phyloP scores from a whole-genome alignment of 2,888 invertebrate genomes.

The Protophormia terraenovae region DNA sequence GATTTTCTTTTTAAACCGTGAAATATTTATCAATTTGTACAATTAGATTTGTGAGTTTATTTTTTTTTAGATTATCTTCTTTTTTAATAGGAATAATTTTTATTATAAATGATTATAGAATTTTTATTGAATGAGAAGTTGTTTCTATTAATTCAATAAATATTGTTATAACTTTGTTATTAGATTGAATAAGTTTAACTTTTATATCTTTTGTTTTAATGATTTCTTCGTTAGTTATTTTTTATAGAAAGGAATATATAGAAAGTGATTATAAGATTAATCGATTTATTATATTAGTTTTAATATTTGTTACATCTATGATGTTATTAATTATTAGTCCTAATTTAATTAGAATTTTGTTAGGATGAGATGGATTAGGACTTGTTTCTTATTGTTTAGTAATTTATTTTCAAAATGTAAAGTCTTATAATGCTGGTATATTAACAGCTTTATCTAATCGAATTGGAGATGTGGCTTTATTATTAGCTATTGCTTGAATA shows the following conservation, averaged over 20 bases:
- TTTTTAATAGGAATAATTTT: constrained; percentile 81
- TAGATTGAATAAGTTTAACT: constrained; percentile 85
- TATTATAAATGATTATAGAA: constrained; percentile 81
- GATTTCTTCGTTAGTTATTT: constrained; percentile 86
- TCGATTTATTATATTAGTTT: constrained; percentile 86
- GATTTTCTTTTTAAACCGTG: constrained; percentile 82
- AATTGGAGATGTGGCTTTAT: constrained; percentile 87
- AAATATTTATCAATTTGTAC: constrained; percentile 83
- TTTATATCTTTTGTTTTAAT: constrained; percentile 86
- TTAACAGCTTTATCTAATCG: constrained; percentile 88
- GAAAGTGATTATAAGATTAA: constrained; percentile 83
- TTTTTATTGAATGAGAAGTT: constrained; percentile 84
- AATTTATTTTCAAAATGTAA: constrained; percentile 83
- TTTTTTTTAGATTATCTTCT: constrained; percentile 81
- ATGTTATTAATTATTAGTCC: constrained; percentile 86
- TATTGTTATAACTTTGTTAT: constrained; percentile 83
- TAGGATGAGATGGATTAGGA: constrained; percentile 89
- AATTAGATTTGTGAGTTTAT: constrained; percentile 82
- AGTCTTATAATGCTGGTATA: constrained; percentile 87
- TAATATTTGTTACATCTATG: constrained; percentile 87
- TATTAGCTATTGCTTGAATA: constrained; percentile 84
- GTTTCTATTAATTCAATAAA: constrained; percentile 82
- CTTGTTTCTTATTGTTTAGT: constrained; percentile 88
- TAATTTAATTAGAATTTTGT: constrained; percentile 87
- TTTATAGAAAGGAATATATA: constrained; percentile 86